A percentile compares a stretch with the other conserved stretches of the same genome.
These are phyloP conservation scores for Percopsis omiscomaycus DNA, from an alignment of 2,797 vertebrate species.

Conservation along the genomic window DNA sequence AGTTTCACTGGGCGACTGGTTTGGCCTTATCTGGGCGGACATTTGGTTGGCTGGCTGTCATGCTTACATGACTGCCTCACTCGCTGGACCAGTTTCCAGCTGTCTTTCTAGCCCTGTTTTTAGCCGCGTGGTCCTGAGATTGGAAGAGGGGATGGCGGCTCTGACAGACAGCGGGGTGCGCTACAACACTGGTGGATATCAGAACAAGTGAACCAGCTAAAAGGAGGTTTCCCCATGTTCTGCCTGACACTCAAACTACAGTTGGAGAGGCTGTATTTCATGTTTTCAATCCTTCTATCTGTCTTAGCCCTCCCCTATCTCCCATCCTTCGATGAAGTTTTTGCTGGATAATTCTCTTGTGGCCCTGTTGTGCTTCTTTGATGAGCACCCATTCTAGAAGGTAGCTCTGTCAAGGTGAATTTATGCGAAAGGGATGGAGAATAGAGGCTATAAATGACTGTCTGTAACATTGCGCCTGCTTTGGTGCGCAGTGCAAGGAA, in stretches of 20 bases:
- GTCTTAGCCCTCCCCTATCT: too few species aligned
- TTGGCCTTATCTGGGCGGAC: constrained; percentile 18
- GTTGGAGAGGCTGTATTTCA: too few species aligned
- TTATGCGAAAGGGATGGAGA: too few species aligned
- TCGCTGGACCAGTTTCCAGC: constrained; percentile 18
- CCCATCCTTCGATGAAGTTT: too few species aligned
- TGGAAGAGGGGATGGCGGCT: constrained; percentile 42
- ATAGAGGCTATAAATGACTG: too few species aligned
- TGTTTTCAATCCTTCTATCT: neutral
- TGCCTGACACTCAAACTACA: neutral
- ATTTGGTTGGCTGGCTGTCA: constrained; percentile 22
- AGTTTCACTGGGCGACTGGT: neutral
- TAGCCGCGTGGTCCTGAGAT: constrained; percentile 44
- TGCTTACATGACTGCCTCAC: constrained; percentile 42
- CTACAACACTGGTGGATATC: constrained; percentile 42
- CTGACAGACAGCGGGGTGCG: constrained; percentile 32
- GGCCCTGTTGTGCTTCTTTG: too few species aligned
- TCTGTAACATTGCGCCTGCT: too few species aligned
- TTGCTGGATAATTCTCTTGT: too few species aligned
- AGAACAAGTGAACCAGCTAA: constrained; percentile 28
- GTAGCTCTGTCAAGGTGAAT: too few species aligned
- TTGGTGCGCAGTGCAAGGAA: too few species aligned
- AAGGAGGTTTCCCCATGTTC: constrained; percentile 33
- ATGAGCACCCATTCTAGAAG: too few species aligned
- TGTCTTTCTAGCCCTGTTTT: constrained; percentile 43